Percentiles rank a stretch among this genome's conserved stretches.
Evolutionary conservation across 2,797 vertebrate genomes (phyloP).

Genomic region (Oreochromis grahami): DNA sequence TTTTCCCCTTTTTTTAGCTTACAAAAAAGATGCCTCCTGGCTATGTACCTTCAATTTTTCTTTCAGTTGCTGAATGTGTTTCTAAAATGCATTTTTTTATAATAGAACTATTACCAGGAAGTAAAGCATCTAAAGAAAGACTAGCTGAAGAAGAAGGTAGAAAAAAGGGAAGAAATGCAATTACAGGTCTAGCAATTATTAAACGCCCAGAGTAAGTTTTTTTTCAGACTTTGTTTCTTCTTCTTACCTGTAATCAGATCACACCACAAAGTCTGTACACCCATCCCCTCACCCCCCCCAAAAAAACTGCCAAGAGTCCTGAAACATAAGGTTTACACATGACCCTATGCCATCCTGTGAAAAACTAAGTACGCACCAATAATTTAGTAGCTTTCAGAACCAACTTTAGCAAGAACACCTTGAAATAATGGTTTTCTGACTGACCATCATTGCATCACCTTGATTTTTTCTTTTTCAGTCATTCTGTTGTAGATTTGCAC

Average conservation of each 20-base stretch:
- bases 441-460: background rate
- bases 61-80: background rate
- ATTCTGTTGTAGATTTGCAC: background rate
- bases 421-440: background rate
- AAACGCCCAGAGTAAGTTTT: background rate
- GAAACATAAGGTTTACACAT: background rate
- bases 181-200: background rate
- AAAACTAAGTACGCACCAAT: background rate
- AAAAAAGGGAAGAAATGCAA: background rate
- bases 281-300: rapidly evolving
- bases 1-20: background rate
- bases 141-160: background rate
- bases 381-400: background rate
- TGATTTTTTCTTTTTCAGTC: background rate
- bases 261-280: background rate
- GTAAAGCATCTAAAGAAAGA: background rate
- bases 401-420: background rate
- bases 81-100: background rate
- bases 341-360: no score
- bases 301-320: background rate
- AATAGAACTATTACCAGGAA: background rate
- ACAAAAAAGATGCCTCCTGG: background rate
- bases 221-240: background rate
- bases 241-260: background rate
- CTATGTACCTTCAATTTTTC: background rate